Percentiles rank a stretch among this genome's conserved stretches.
Conservation (phyloP, 2,888 invertebrate species). For the Drosophila algonquin region DNA sequence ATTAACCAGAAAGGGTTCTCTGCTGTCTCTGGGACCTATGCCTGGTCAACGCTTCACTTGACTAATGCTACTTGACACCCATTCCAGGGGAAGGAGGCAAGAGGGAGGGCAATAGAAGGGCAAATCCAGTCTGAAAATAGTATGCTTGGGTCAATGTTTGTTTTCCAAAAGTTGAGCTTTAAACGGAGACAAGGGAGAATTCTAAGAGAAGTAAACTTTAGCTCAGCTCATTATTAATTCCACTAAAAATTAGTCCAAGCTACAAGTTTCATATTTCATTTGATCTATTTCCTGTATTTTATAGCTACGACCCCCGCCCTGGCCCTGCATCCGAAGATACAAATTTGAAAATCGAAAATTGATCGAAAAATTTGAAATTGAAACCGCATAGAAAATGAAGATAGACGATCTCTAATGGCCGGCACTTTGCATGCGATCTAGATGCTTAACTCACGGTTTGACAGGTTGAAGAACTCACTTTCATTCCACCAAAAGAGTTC, state of each 20-base stretch:
- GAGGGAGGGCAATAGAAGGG: not conserved
- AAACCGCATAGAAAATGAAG: conserved; percentile 28
- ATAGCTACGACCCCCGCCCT: not conserved
- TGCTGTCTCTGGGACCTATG: conserved; percentile 11
- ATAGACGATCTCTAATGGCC: conserved; percentile 42
- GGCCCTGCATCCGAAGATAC: not conserved
- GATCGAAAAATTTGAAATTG: conserved; percentile 33
- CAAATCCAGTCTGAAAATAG: not conserved
- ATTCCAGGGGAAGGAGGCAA: conserved; percentile 3
- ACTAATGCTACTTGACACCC: conserved; percentile 67
- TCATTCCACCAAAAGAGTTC: conserved; percentile 46
- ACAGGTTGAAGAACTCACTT: conserved; percentile 59
- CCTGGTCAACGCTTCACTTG: conserved; percentile 49
- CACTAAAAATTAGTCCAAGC: conserved; percentile 21
- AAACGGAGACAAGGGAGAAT: not conserved
- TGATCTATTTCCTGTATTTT: conserved; percentile 4
- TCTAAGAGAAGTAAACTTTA: not conserved
- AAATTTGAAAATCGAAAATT: not conserved
- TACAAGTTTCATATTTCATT: conserved; percentile 10
- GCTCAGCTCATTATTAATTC: not conserved
- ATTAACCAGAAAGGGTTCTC: conserved; percentile 44
- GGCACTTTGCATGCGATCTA: conserved; percentile 42
- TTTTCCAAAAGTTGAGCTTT: not conserved
- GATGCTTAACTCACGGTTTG: conserved; percentile 56
- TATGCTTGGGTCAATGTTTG: not conserved